A percentile compares a stretch with the other conserved stretches of the same genome.
Conservation (phyloP, 2,797 vertebrate genomes). For the Lepilemur septentrionalis region DNA sequence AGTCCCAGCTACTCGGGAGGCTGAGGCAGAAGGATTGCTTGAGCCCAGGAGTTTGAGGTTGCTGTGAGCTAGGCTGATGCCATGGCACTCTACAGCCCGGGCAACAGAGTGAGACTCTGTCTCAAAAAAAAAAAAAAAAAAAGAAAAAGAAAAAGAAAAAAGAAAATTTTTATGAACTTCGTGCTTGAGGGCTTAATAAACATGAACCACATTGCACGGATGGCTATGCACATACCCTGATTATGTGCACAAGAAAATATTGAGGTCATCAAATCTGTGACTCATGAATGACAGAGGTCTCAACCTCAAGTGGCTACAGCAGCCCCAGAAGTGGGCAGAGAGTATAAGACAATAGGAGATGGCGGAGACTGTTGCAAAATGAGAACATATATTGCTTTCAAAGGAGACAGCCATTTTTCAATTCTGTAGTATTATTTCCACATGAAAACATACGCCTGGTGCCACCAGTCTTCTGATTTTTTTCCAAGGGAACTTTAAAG, state of each 20-base stretch:
- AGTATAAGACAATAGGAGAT: background rate
- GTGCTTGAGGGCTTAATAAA: conserved; percentile 47
- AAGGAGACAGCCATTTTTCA: background rate
- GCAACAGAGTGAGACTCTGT: too few relatives aligned
- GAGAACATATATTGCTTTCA: background rate
- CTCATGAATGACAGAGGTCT: background rate
- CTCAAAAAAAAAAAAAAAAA: too few relatives aligned
- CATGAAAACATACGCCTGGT: background rate
- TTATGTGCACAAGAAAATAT: background rate
- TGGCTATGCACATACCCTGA: background rate
- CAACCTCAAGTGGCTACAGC: background rate
- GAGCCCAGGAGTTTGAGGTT: too few relatives aligned
- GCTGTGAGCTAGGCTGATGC: too few relatives aligned
- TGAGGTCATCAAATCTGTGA: background rate
- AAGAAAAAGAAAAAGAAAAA: too few relatives aligned
- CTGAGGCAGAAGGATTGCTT: too few relatives aligned
- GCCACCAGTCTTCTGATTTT: background rate
- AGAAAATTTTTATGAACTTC: background rate
- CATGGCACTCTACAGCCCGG: too few relatives aligned
- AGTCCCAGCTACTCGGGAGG: too few relatives aligned
- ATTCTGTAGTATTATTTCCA: background rate
- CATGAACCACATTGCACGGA: background rate
- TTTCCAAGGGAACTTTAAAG: background rate
- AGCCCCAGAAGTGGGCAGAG: background rate
- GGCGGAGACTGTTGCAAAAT: background rate